These are phyloP conservation scores for Anneissia japonica DNA, from an alignment of 35 echinoderm and acorn worm species.

Conservation along the genomic window DNA sequence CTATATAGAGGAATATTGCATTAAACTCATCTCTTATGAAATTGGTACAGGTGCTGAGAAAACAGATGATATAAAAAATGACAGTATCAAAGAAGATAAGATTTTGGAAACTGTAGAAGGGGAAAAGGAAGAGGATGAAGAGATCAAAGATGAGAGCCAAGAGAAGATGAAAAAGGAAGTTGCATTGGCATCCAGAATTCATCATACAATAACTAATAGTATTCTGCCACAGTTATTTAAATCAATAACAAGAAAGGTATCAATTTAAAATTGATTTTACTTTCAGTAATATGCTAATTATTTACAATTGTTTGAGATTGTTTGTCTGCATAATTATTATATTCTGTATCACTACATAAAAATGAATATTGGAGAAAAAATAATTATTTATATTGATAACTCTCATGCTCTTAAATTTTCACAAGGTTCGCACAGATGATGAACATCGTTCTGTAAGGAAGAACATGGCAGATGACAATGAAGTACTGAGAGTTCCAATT, in stretches of 20 bases:
- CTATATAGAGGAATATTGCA: no score
- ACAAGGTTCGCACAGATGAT: conserved; percentile 64
- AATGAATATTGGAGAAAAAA: no score
- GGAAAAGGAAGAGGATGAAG: conserved; percentile 6
- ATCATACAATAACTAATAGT: conserved; percentile 68
- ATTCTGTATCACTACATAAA: no score
- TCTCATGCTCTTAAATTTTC: no score
- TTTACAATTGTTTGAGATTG: not conserved
- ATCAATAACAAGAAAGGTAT: conserved; percentile 74
- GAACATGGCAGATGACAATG: conserved; percentile 51
- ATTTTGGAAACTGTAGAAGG: not conserved
- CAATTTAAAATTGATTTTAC: not conserved
- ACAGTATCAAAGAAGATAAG: conserved; percentile 21
- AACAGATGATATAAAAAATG: conserved; percentile 28
- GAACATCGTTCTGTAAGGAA: conserved; percentile 62
- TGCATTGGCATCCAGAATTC: conserved; percentile 72
- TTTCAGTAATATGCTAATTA: not conserved
- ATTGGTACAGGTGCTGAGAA: no score
- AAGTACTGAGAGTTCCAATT: conserved; percentile 74
- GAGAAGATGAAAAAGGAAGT: conserved; percentile 10
- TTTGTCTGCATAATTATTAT: no score
- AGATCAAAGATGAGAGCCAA: not conserved
- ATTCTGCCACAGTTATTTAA: conserved; percentile 76
- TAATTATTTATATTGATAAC: no score
- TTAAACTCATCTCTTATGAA: no score